Conservation (phyloP, 2,888 invertebrate genomes). For the Lottia scabra region DNA sequence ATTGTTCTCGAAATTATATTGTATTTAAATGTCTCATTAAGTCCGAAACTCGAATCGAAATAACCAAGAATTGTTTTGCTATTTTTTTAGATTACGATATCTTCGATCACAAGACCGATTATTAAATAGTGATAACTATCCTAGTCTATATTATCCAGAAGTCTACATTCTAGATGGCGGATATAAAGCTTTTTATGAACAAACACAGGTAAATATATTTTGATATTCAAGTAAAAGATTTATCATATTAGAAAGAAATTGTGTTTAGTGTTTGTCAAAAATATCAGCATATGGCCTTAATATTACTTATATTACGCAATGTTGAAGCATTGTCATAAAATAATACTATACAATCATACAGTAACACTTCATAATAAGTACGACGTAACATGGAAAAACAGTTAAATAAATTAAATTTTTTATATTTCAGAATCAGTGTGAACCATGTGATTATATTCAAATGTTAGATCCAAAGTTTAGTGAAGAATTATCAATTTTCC, state of each 20-base stretch:
- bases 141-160: slow-evolving; percentile 88
- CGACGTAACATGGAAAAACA: no score
- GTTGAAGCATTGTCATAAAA: no score
- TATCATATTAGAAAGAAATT: no score
- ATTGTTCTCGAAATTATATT: neutral
- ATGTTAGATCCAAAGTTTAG: slow-evolving; percentile 86
- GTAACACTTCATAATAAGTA: neutral
- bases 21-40: neutral
- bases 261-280: no score
- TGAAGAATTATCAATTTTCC: slow-evolving; percentile 73
- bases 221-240: neutral
- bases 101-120: slow-evolving; percentile 85
- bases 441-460: slow-evolving; percentile 80
- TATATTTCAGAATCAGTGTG: slow-evolving; percentile 74
- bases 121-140: slow-evolving; percentile 83
- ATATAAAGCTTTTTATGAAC: slow-evolving; percentile 84
- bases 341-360: no score
- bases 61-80: no score
- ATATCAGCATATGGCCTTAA: no score
- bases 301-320: no score
- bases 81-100: slow-evolving; percentile 78
- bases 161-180: slow-evolving; percentile 90
- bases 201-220: slow-evolving; percentile 66
- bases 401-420: neutral
- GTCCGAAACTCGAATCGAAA: no score